These are phyloP conservation scores for Tetragnatha montana DNA, from an alignment of 2,888 invertebrate species.

Conservation along the genomic window DNA sequence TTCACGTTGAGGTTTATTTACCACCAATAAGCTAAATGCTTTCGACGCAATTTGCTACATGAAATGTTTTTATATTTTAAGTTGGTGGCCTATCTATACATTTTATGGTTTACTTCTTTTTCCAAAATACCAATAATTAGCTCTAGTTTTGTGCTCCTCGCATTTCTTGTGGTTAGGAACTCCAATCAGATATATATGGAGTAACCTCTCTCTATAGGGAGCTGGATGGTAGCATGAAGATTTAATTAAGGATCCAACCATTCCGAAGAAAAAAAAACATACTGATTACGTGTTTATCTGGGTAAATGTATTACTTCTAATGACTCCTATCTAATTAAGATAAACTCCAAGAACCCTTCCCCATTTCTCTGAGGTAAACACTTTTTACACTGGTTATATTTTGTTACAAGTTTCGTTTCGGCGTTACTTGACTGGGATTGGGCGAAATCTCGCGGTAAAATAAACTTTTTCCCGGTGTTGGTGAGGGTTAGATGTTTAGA, in stretches of 20 bases:
- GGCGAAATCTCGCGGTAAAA: too few relatives aligned
- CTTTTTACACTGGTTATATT: not conserved
- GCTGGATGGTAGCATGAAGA: not conserved
- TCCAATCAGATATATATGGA: not conserved
- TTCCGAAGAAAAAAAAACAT: not conserved
- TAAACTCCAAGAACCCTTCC: not conserved
- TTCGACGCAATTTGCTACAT: too few relatives aligned
- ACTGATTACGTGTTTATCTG: slow-evolving; percentile 1
- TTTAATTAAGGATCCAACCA: not conserved
- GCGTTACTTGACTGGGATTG: too few relatives aligned
- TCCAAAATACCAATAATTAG: too few relatives aligned
- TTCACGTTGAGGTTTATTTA: too few relatives aligned
- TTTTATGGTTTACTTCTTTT: too few relatives aligned
- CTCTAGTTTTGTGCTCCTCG: too few relatives aligned
- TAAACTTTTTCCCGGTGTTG: not conserved
- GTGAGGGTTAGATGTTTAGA: too few relatives aligned
- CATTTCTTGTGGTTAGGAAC: not conserved
- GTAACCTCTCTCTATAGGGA: not conserved
- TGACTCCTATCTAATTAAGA: not conserved
- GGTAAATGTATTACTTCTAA: slow-evolving; percentile 6
- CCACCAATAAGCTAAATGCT: too few relatives aligned
- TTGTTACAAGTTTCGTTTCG: not conserved
- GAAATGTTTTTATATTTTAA: too few relatives aligned
- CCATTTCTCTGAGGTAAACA: not conserved
- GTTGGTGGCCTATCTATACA: too few relatives aligned